Conservation (phyloP, 2,113 vertebrate species). For the Lophius piscatorius region DNA sequence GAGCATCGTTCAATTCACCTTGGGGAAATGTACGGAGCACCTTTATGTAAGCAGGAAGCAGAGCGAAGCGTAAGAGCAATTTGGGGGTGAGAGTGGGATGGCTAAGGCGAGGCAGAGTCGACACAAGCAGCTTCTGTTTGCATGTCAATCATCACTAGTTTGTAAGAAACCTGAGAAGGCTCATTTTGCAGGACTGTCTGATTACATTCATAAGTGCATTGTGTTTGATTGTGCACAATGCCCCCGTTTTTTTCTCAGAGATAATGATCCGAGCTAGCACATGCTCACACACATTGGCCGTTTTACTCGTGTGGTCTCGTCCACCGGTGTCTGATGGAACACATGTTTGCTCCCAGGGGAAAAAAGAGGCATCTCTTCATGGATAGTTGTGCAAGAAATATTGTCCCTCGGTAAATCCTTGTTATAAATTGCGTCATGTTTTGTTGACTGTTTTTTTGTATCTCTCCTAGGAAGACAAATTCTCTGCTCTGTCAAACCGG, state of each 20-base stretch:
- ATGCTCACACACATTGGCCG: slow-evolving; percentile 38
- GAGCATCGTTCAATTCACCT: slow-evolving; percentile 41
- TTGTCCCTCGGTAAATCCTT: slow-evolving; percentile 61
- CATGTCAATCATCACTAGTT: slow-evolving; percentile 47
- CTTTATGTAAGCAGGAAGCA: slow-evolving; percentile 39
- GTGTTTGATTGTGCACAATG: slow-evolving; percentile 53
- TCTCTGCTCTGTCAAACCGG: slow-evolving; percentile 49
- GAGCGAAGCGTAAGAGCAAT: slow-evolving; percentile 7
- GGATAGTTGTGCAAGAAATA: slow-evolving; percentile 71
- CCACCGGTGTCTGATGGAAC: slow-evolving; percentile 60
- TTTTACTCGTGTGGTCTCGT: slow-evolving; percentile 42
- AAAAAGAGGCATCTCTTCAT: slow-evolving; percentile 60
- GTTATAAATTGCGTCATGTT: slow-evolving; percentile 60
- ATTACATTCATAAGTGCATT: slow-evolving; percentile 48
- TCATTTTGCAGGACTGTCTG: slow-evolving; percentile 31
- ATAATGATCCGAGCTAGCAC: slow-evolving; percentile 42
- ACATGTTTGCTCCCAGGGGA: slow-evolving; percentile 59
- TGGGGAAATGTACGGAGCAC: slow-evolving; percentile 29
- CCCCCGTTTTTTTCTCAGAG: slow-evolving; percentile 38
- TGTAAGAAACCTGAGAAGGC: slow-evolving; percentile 38
- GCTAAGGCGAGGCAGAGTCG: slow-evolving; percentile 11
- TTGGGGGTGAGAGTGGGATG: slow-evolving; percentile 1
- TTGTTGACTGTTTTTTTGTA: slow-evolving; percentile 33
- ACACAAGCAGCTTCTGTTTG: slow-evolving; percentile 28
- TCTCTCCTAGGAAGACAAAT: slow-evolving; percentile 57